Percentiles rank a stretch among this genome's conserved stretches.
These are phyloP conservation scores for Agrotis segetum DNA, from an alignment of 2,888 invertebrate genomes.

Conservation along the genomic window DNA sequence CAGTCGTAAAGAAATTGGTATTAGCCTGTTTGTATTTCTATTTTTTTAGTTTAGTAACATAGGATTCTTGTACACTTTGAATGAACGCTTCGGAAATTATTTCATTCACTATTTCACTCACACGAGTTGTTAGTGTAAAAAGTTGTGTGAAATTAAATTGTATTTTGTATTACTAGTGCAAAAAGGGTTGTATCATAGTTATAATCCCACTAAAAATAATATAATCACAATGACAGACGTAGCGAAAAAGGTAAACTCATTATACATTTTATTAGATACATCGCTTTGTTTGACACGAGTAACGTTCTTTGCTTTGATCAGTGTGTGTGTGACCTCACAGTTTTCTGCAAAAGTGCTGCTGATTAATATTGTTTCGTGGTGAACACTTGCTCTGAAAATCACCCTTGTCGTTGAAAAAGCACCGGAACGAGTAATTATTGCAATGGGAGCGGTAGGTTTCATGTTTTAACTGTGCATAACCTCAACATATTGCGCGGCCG, in stretches of 20 bases:
- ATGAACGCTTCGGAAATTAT: conserved; percentile 67
- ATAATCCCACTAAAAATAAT: conserved; percentile 62
- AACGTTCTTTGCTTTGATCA: conserved; percentile 72
- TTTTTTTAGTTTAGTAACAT: conserved; percentile 55
- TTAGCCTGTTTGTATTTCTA: conserved; percentile 39
- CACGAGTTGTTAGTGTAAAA: conserved; percentile 73
- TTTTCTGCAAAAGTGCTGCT: conserved; percentile 62
- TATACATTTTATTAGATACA: conserved; percentile 56
- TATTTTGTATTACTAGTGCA: conserved; percentile 58
- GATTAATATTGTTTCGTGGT: conserved; percentile 45
- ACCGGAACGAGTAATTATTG: conserved; percentile 38
- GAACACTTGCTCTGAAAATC: conserved; percentile 23
- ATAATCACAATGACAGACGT: conserved; percentile 85
- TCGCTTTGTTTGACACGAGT: conserved; percentile 79
- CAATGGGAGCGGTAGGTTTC: conserved; percentile 72
- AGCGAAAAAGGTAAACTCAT: conserved; percentile 84
- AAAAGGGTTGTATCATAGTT: conserved; percentile 59
- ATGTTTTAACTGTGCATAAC: conserved; percentile 74
- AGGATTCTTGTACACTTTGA: conserved; percentile 28
- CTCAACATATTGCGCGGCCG: conserved; percentile 72
- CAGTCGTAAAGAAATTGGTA: conserved; percentile 57
- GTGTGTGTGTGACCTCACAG: conserved; percentile 79
- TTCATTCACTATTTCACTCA: conserved; percentile 75
- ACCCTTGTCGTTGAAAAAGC: conserved; percentile 13
- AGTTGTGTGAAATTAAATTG: conserved; percentile 64